Conservation (phyloP, 2,888 invertebrate species). For the Thereva nobilitata region DNA sequence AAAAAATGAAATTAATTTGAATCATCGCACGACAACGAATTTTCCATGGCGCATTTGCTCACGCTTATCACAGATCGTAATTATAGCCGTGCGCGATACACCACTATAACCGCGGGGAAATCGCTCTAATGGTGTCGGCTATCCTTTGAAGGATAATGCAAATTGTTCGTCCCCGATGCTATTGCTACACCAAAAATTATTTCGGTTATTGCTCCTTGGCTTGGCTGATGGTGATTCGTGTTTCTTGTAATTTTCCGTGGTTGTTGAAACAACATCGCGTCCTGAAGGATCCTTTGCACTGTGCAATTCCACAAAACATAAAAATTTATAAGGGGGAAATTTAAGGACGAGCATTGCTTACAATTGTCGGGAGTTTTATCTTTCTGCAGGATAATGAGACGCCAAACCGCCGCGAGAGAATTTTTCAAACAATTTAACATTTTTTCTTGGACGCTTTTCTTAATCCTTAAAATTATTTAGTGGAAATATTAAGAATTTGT, state of each 20-base stretch:
- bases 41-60: no score
- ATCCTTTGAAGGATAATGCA: no score
- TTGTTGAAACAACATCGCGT: not conserved
- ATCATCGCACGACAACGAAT: no score
- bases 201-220: no score
- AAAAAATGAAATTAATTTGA: no score
- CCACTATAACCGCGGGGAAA: no score
- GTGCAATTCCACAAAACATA: not conserved
- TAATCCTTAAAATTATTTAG: conserved; percentile 11
- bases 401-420: conserved; percentile 4
- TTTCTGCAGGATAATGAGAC: conserved; percentile 7
- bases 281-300: not conserved
- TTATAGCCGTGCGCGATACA: no score
- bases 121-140: no score
- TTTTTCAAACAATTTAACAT: conserved; percentile 13
- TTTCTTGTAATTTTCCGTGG: not conserved
- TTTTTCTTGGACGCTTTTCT: not conserved
- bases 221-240: not conserved
- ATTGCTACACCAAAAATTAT: no score
- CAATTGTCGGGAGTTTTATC: conserved; percentile 4
- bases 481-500: not conserved
- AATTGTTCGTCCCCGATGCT: no score
- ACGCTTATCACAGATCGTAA: no score
- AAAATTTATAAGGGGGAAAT: conserved; percentile 3
- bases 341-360: not conserved